Evolutionary conservation across 2,888 invertebrate genomes (phyloP).

Genomic region (Incurvaria masculella): DNA sequence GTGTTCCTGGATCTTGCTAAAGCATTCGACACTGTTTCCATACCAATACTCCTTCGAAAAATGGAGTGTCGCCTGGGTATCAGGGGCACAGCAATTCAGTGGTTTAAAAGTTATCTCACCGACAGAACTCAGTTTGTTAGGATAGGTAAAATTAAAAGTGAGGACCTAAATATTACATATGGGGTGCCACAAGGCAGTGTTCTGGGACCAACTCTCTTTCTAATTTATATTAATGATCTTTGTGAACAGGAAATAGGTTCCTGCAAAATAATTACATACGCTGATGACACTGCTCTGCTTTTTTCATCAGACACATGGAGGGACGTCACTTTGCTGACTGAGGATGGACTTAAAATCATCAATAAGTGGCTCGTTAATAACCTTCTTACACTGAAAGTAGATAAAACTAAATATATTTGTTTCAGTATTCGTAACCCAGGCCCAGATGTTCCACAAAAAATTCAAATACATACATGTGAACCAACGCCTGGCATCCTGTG

Average conservation of each 20-base stretch:
- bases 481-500: background rate
- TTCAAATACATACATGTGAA: background rate
- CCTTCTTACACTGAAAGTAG: background rate
- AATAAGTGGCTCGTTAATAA: conserved; percentile 1
- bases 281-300: conserved; percentile 5
- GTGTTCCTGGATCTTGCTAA: conserved; percentile 6
- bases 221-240: conserved; percentile 1
- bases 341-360: background rate
- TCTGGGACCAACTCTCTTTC: background rate
- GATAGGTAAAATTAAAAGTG: background rate
- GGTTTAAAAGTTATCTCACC: background rate
- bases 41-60: conserved; percentile 4
- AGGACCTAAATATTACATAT: background rate
- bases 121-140: background rate
- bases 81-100: background rate
- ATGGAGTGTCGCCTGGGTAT: background rate
- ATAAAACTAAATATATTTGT: conserved; percentile 3
- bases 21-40: conserved; percentile 7
- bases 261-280: background rate
- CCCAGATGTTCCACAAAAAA: background rate
- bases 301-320: conserved; percentile 2
- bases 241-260: background rate
- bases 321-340: background rate
- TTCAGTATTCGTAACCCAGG: background rate
- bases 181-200: background rate